These are phyloP conservation scores for Corvus cornix DNA, from an alignment of 2,113 vertebrate genomes.

Conservation along the genomic window DNA sequence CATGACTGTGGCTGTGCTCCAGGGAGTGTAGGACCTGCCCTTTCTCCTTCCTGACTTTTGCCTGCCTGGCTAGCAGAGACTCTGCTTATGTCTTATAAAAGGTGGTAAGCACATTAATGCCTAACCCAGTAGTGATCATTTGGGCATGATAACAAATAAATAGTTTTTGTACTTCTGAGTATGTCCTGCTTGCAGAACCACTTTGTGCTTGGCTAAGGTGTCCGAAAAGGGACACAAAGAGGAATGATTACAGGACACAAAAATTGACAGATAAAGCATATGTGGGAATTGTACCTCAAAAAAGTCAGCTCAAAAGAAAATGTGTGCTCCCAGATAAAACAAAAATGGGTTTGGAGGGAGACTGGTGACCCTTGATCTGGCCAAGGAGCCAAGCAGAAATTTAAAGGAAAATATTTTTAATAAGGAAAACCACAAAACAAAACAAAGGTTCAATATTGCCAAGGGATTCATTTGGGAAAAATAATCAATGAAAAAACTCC, in stretches of 20 bases:
- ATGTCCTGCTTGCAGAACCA: background rate
- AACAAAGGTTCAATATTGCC: background rate
- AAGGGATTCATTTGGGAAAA: background rate
- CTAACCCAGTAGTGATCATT: background rate
- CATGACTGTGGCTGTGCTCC: background rate
- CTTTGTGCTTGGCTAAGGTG: background rate
- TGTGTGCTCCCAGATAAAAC: background rate
- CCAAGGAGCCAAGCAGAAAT: background rate
- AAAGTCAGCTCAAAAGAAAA: background rate
- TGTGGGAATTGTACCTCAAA: accelerated
- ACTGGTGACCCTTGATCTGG: background rate
- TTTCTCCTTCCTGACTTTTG: background rate
- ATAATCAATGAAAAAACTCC: background rate
- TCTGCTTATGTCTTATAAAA: background rate
- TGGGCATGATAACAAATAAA: background rate
- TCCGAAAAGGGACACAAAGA: background rate
- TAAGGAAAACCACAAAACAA: background rate
- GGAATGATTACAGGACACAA: background rate
- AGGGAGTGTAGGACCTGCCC: background rate
- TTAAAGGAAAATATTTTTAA: background rate
- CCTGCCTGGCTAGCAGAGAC: background rate
- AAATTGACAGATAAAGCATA: background rate
- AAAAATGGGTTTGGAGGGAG: background rate
- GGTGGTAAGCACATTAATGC: background rate
- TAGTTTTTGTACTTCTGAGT: background rate